Percentiles rank a stretch among this genome's conserved stretches.
These are phyloP conservation scores for Otis tarda DNA, from an alignment of 2,113 vertebrate genomes.

Conservation along the genomic window DNA sequence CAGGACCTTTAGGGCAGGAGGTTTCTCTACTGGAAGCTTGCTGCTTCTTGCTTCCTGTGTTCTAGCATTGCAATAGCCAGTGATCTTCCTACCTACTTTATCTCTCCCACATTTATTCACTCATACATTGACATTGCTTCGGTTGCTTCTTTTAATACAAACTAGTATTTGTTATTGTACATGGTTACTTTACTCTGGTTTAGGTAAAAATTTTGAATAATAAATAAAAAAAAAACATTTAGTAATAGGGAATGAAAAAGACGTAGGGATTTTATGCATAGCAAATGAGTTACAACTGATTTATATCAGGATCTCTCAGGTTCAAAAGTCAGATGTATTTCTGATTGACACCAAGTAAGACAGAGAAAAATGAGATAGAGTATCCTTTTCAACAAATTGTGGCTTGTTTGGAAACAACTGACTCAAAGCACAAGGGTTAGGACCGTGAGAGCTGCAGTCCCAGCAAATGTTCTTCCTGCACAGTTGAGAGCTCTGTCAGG, in stretches of 20 bases:
- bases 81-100: background rate
- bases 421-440: background rate
- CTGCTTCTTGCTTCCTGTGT: background rate
- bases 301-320: background rate
- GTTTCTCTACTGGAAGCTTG: background rate
- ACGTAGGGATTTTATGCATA: background rate
- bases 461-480: background rate
- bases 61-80: background rate
- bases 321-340: background rate
- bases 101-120: background rate
- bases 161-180: background rate
- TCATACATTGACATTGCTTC: background rate
- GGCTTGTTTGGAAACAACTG: background rate
- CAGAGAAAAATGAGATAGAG: background rate
- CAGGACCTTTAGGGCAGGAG: background rate
- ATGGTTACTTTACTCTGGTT: background rate
- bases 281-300: background rate
- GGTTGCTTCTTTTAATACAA: background rate
- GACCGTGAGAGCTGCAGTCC: background rate
- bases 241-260: background rate
- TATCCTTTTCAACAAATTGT: background rate
- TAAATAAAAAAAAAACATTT: background rate
- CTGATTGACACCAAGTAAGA: background rate
- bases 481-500: background rate
- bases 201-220: background rate